phyloP scores from a whole-genome alignment of 2,113 vertebrate species.

The Callaeas wilsoni region DNA sequence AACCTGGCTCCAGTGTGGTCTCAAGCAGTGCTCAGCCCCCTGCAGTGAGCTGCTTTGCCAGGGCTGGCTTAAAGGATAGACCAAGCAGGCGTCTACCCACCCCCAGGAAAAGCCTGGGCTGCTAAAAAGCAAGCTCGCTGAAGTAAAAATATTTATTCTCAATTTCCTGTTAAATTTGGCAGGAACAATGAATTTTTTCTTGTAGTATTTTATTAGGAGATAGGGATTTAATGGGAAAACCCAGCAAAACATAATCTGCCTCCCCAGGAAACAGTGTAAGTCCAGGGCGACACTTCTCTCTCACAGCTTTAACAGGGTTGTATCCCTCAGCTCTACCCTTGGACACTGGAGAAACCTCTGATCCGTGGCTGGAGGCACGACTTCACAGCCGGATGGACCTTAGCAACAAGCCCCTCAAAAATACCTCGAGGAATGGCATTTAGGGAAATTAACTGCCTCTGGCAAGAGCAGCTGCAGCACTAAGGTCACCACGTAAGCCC shows the following conservation, averaged over 20 bases:
- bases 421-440: background rate
- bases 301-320: background rate
- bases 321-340: background rate
- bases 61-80: slow-evolving; percentile 47
- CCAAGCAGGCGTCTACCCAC: slow-evolving; percentile 22
- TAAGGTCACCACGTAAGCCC: background rate
- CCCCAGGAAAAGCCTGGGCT: slow-evolving; percentile 24
- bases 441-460: background rate
- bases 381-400: background rate
- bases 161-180: slow-evolving; percentile 61
- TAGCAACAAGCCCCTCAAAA: background rate
- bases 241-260: slow-evolving; percentile 19
- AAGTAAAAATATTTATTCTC: slow-evolving; percentile 57
- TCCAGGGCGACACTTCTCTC: background rate
- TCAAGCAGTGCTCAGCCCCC: background rate
- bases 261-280: background rate
- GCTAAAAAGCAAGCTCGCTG: slow-evolving; percentile 26
- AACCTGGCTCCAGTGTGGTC: slow-evolving; percentile 8
- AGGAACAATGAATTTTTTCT: slow-evolving; percentile 24
- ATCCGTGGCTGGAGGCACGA: background rate
- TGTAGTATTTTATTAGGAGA: slow-evolving; percentile 54
- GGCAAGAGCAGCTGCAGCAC: background rate
- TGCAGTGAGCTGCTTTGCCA: slow-evolving; percentile 13
- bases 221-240: slow-evolving; percentile 41
- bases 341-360: background rate